These are phyloP conservation scores for Lophotis ruficrista DNA, from an alignment of 2,113 vertebrate genomes.

Conservation along the genomic window DNA sequence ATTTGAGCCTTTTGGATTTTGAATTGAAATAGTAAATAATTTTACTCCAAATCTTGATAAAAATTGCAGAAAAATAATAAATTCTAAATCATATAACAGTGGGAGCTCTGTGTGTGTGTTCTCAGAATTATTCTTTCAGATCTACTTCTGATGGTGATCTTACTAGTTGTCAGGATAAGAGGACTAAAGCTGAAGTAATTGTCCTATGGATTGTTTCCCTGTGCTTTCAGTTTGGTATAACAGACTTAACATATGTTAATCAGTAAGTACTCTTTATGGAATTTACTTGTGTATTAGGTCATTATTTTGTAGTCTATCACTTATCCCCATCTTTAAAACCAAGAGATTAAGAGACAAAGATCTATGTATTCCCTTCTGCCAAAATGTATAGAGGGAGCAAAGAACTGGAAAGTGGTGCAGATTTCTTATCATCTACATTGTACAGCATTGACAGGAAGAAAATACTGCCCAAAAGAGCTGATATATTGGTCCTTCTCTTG, in stretches of 20 bases:
- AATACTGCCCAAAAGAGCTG: background rate
- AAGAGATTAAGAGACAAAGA: background rate
- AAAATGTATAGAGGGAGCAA: background rate
- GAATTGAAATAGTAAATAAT: background rate
- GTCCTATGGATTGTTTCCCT: background rate
- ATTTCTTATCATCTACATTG: background rate
- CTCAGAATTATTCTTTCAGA: background rate
- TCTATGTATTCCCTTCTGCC: background rate
- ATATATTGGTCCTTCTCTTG: rapidly evolving
- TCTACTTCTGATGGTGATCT: background rate
- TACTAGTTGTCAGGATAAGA: background rate
- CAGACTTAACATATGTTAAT: background rate
- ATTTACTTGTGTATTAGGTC: background rate
- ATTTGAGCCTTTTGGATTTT: background rate
- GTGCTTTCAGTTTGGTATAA: background rate
- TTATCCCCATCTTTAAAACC: background rate
- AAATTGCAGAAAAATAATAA: background rate
- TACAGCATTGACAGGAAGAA: background rate
- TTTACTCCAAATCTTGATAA: background rate
- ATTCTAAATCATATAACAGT: background rate
- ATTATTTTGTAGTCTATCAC: background rate
- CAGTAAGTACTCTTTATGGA: background rate
- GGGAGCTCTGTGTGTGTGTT: background rate
- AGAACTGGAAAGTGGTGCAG: background rate
- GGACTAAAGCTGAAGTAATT: background rate